These are phyloP conservation scores for Drosophila leontia DNA, from an alignment of 1,140 invertebrate species.

Conservation along the genomic window DNA sequence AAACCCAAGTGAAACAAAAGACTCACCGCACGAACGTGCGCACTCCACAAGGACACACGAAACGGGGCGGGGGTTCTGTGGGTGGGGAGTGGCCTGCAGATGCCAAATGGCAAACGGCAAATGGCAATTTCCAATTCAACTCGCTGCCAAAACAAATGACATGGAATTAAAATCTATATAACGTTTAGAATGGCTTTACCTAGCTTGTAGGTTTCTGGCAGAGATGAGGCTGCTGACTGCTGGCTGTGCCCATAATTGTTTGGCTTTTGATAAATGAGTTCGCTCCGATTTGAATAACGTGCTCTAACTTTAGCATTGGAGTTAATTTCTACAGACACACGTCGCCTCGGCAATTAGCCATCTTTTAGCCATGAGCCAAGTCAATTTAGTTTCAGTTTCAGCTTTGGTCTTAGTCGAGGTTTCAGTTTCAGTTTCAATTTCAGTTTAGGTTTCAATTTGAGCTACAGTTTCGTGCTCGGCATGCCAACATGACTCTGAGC, in stretches of 20 bases:
- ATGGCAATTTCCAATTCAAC: constrained; percentile 28
- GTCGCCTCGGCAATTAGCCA: constrained; percentile 71
- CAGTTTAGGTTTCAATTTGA: constrained; percentile 16
- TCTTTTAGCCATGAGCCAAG: constrained; percentile 70
- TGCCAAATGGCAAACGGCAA: constrained; percentile 21
- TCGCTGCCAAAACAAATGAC: constrained; percentile 24
- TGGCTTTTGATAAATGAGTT: constrained; percentile 68
- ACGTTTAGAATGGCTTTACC: constrained; percentile 14
- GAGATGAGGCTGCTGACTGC: constrained; percentile 17
- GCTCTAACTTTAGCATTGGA: constrained; percentile 69
- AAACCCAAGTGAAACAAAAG: constrained; percentile 67
- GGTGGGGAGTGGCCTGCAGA: constrained; percentile 47
- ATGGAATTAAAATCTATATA: constrained; percentile 35
- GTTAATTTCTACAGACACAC: constrained; percentile 67
- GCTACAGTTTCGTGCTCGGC: constrained; percentile 56
- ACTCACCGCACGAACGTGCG: constrained; percentile 67
- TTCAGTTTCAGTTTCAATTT: constrained; percentile 11
- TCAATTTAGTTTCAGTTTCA: constrained; percentile 36
- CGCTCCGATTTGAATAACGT: constrained; percentile 75
- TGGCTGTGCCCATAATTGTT: constrained; percentile 9
- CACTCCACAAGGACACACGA: constrained; percentile 15
- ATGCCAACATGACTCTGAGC: constrained; percentile 51
- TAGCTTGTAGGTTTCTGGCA: background rate
- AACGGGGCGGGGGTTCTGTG: constrained; percentile 7
- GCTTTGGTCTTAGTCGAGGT: background rate